A percentile compares a stretch with the other conserved stretches of the same genome.
Evolutionary conservation across 2,888 invertebrate species (phyloP).

Genomic region (Isotomurus palustris): DNA sequence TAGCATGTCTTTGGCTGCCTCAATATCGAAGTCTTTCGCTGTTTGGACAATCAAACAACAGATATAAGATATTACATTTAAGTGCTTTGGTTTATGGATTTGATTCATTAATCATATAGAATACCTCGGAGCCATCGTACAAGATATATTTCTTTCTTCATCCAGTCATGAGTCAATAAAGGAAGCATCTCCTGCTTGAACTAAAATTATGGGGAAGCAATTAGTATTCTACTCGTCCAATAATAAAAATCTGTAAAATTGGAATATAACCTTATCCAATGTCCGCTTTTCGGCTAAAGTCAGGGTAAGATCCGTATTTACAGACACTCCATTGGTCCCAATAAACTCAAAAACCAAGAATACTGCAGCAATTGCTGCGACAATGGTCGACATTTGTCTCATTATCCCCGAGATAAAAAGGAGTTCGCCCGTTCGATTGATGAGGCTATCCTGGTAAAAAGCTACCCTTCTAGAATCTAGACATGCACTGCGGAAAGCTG

Average conservation of each 20-base stretch:
- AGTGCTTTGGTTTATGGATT: too few relatives aligned
- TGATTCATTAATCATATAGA: neutral
- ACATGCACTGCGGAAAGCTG: too few relatives aligned
- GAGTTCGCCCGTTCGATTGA: too few relatives aligned
- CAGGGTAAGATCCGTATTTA: neutral
- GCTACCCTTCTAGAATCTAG: too few relatives aligned
- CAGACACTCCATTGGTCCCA: neutral
- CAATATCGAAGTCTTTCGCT: neutral
- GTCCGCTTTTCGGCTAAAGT: neutral
- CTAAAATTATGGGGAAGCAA: neutral
- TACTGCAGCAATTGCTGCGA: neutral
- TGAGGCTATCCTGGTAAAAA: too few relatives aligned
- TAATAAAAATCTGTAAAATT: neutral
- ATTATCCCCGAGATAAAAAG: too few relatives aligned
- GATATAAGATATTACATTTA: neutral
- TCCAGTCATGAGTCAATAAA: neutral
- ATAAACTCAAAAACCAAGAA: neutral
- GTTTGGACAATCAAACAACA: neutral
- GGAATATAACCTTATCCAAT: neutral
- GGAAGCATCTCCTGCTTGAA: neutral
- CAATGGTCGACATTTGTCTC: neutral
- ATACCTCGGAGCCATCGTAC: neutral
- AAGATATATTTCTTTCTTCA: slow-evolving; percentile 1
- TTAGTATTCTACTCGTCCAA: neutral
- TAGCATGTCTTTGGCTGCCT: neutral